Evolutionary conservation across 2,888 invertebrate species (phyloP).

Genomic region (Panorpa germanica): DNA sequence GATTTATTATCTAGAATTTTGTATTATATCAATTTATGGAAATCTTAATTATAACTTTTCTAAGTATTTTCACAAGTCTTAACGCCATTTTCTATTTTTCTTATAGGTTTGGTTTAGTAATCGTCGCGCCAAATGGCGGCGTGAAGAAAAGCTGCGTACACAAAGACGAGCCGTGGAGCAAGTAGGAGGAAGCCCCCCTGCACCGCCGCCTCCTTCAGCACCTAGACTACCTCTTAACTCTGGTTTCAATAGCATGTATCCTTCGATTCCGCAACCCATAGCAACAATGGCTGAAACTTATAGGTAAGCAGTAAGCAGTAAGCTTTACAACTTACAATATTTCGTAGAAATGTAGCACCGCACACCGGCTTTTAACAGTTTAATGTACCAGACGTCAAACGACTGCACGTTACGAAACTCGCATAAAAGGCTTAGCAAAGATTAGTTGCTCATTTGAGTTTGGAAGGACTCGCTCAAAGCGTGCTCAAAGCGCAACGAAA

Average conservation of each 20-base stretch:
- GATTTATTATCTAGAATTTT: constrained; percentile 1
- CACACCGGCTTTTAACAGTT: too few relatives aligned
- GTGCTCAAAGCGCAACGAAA: too few relatives aligned
- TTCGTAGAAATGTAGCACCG: too few relatives aligned
- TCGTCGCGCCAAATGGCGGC: constrained; percentile 95
- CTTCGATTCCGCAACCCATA: constrained; percentile 85
- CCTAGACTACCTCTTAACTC: constrained; percentile 57
- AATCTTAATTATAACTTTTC: too few relatives aligned
- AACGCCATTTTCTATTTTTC: constrained; percentile 11
- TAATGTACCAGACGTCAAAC: too few relatives aligned
- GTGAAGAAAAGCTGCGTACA: constrained; percentile 94
- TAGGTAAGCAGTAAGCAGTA: too few relatives aligned
- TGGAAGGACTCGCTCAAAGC: too few relatives aligned
- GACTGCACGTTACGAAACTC: too few relatives aligned
- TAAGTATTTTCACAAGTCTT: too few relatives aligned
- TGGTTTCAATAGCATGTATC: constrained; percentile 89
- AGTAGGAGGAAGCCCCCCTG: constrained; percentile 27
- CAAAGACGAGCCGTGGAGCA: constrained; percentile 54
- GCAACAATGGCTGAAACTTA: constrained; percentile 80
- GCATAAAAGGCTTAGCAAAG: too few relatives aligned
- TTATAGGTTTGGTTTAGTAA: constrained; percentile 98
- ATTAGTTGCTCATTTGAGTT: too few relatives aligned
- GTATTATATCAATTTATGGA: neutral
- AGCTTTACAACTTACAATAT: too few relatives aligned
- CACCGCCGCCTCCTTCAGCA: constrained; percentile 35